Evolutionary conservation across 1,140 invertebrate species (phyloP), one percentile per base, ranked within the genome.

Genomic region (Bombyx mandarina): DNA sequence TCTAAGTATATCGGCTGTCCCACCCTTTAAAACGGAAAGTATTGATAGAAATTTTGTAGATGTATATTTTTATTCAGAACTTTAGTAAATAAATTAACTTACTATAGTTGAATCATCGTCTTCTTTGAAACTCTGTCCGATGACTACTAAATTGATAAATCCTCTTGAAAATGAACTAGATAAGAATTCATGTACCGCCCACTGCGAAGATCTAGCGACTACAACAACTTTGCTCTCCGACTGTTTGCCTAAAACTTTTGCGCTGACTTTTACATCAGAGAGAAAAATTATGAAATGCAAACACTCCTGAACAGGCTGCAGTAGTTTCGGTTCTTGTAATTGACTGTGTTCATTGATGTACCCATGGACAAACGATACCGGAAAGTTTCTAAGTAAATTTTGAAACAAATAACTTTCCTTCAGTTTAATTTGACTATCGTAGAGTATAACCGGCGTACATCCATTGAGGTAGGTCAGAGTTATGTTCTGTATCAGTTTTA

Each of bases 141-240:
- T 88, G 3, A 94, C 87, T 42, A 94, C 76, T 35, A 94, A 78
- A 88, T 94, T 92, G 0, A 90, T 83, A 73, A 93, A 92, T 68
- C 83, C 88, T 65, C 90, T 89, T 0, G 93, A 91, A 2, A 78
- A n/a, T 50, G 90, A 84, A 42, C 89, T 90, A 8, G 87, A 81
- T 10, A 94, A 67, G 79, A 92, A 94, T 67, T 93, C 91, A 48
- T 91, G 89, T 0, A 94, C 88, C n/a, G 90, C 89, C 92, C 92
- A 94, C 69, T 92, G 90, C 0, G 92, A 90, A 7, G 92, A 92
- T 60, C 89, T 85, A 0, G 92, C 88, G 0, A 94, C 82, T 0
- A 94, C 67, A 0, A 94, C 84, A 3, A 93, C 88, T 56, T 90
- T 90, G 66, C 86, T 90, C 0, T 76, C 71, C 0, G 89, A 88